phyloP scores from a whole-genome alignment of 1,140 invertebrate genomes.

The Magallana ariakensis region DNA sequence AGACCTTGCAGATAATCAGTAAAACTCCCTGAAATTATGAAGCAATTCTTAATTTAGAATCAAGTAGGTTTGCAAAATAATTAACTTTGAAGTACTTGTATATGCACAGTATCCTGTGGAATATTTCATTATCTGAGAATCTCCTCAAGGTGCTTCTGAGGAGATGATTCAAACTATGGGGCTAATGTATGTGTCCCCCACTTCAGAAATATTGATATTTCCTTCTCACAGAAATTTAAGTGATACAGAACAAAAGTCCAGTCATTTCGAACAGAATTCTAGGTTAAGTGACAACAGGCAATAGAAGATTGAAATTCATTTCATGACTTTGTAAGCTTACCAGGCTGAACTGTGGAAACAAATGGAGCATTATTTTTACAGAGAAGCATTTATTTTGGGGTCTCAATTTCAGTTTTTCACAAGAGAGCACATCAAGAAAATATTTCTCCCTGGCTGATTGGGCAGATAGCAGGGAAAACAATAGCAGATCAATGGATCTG shows the following conservation, averaged over 20 bases:
- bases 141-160: background rate
- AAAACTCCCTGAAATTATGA: background rate
- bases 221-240: background rate
- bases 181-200: background rate
- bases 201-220: slow-evolving; percentile 33
- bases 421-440: background rate
- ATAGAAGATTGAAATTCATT: background rate
- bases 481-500: background rate
- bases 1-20: too few species aligned
- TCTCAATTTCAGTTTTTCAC: slow-evolving; percentile 5
- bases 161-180: background rate
- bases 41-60: background rate
- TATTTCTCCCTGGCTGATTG: slow-evolving; percentile 7
- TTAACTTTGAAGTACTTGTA: background rate
- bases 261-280: background rate
- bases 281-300: background rate
- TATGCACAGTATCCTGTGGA: background rate
- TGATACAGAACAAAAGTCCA: background rate
- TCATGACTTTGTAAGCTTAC: slow-evolving; percentile 23
- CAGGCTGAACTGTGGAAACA: background rate
- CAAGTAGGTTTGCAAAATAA: background rate
- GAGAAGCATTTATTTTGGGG: background rate
- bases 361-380: slow-evolving; percentile 29
- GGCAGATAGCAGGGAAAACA: slow-evolving; percentile 17
- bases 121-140: background rate